Evolutionary conservation across 2,797 vertebrate species (phyloP).

Genomic region (Centropyge bicolor): DNA sequence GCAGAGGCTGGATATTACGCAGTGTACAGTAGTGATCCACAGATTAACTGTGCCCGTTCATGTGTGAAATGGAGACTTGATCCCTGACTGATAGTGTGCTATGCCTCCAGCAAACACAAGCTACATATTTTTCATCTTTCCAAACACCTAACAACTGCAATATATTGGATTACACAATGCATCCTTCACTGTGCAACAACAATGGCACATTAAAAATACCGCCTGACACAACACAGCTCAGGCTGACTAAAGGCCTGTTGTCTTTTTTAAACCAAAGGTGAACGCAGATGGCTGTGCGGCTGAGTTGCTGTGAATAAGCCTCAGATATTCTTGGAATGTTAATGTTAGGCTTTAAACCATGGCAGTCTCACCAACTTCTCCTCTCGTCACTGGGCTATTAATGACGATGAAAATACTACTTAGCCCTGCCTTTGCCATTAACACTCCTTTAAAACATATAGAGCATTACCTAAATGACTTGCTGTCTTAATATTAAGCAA

Average conservation of each 20-base stretch:
- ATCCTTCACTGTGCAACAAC: constrained; percentile 62
- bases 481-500: constrained; percentile 17
- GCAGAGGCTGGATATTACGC: constrained; percentile 64
- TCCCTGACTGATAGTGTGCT: constrained; percentile 81
- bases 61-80: constrained; percentile 90
- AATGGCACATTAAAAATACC: constrained; percentile 73
- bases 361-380: constrained; percentile 62
- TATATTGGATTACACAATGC: constrained; percentile 79
- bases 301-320: constrained; percentile 71
- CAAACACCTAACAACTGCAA: constrained; percentile 75
- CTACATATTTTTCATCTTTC: constrained; percentile 73
- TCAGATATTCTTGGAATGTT: constrained; percentile 83
- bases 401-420: constrained; percentile 71
- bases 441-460: constrained; percentile 19
- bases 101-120: constrained; percentile 80
- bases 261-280: constrained; percentile 67
- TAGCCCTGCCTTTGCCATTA: constrained; percentile 29
- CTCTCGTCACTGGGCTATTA: constrained; percentile 70
- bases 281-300: constrained; percentile 60
- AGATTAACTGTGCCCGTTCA: constrained; percentile 88
- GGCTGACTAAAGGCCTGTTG: constrained; percentile 31
- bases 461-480: background rate
- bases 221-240: constrained; percentile 64
- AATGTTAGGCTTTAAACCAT: constrained; percentile 78
- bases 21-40: constrained; percentile 83